Percentiles rank a stretch among this genome's conserved stretches.
Conservation (phyloP, 1,140 invertebrate genomes). For the Gonatopus flavifemur region DNA sequence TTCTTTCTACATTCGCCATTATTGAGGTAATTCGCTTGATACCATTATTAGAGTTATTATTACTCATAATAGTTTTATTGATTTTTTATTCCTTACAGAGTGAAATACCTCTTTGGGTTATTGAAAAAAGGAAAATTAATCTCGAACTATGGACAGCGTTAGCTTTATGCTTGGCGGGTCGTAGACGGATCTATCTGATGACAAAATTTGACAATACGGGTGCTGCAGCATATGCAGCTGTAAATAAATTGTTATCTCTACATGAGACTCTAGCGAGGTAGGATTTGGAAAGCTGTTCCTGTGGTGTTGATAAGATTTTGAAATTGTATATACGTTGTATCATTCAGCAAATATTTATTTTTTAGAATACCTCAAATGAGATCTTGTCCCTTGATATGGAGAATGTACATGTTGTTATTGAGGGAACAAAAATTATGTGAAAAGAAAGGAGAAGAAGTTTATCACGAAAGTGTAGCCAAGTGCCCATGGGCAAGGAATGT, state of each 20-base stretch:
- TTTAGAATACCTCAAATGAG: constrained; percentile 44
- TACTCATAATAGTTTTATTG: background rate
- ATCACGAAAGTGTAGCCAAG: constrained; percentile 51
- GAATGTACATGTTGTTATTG: constrained; percentile 61
- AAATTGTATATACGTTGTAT: background rate
- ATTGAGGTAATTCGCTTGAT: constrained; percentile 46
- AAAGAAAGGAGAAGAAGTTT: constrained; percentile 51
- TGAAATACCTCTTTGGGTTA: constrained; percentile 47
- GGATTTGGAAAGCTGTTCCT: too few species aligned
- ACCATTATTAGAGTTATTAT: too few species aligned
- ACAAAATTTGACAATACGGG: constrained; percentile 27
- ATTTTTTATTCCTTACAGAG: constrained; percentile 36
- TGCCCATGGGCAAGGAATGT: constrained; percentile 68
- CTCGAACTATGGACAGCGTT: constrained; percentile 39
- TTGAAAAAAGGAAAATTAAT: constrained; percentile 28
- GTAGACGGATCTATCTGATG: constrained; percentile 36
- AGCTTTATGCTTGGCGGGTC: constrained; percentile 43
- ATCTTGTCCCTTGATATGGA: constrained; percentile 62
- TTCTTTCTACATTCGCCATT: constrained; percentile 52
- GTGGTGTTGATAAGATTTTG: too few species aligned
- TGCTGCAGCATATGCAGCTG: constrained; percentile 31
- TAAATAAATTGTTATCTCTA: constrained; percentile 49
- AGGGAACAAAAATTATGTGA: constrained; percentile 48
- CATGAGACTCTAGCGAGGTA: constrained; percentile 42
- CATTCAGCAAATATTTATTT: constrained; percentile 17